Evolutionary conservation across 2,888 invertebrate species (phyloP).

Genomic region (Morinoia aosen): DNA sequence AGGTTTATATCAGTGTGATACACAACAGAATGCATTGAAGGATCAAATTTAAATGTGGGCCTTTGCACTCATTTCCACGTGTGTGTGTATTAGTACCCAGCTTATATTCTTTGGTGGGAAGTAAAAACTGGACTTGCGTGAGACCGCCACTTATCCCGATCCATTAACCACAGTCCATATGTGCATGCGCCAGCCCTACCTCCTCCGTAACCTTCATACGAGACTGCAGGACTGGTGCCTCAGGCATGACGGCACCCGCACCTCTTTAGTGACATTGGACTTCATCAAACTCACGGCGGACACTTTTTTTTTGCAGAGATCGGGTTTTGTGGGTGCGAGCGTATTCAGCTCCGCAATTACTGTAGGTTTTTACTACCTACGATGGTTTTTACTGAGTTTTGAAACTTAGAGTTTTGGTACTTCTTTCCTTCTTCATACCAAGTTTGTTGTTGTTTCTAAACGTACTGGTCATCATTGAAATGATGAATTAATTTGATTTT

Average conservation of each 20-base stretch:
- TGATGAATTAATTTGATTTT: background rate
- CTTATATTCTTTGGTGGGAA: background rate
- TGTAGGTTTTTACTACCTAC: background rate
- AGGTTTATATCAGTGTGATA: too few species aligned
- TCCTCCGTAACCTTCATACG: too few species aligned
- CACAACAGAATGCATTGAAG: too few species aligned
- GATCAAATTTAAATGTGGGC: too few species aligned
- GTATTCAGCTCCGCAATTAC: background rate
- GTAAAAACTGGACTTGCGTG: background rate
- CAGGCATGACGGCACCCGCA: too few species aligned
- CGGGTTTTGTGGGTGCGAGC: background rate
- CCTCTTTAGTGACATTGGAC: background rate
- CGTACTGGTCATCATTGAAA: background rate
- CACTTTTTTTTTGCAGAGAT: background rate
- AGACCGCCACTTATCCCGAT: background rate
- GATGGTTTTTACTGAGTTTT: background rate
- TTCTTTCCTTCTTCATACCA: background rate
- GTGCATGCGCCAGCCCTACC: too few species aligned
- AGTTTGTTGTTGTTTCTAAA: background rate
- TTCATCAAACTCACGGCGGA: background rate
- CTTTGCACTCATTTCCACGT: too few species aligned
- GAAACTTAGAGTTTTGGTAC: background rate
- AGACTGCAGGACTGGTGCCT: too few species aligned
- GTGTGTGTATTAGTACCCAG: too few species aligned
- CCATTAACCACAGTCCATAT: background rate